Evolutionary conservation across 1,140 invertebrate genomes (phyloP).

Genomic region (Ylistrum balloti): DNA sequence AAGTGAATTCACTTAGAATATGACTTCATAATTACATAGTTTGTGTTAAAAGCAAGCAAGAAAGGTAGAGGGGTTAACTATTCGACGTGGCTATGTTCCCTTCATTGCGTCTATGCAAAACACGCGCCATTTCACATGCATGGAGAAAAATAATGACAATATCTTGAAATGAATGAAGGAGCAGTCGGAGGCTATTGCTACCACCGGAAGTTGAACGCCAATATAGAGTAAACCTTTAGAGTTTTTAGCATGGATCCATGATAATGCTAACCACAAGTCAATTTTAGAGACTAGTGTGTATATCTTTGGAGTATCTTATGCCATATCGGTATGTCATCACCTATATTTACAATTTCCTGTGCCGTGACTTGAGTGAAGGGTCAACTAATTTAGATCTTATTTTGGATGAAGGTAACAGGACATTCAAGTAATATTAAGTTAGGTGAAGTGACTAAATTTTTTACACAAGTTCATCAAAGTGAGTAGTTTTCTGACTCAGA

Average conservation of each 20-base stretch:
- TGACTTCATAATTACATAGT: constrained; percentile 12
- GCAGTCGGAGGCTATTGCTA: not conserved
- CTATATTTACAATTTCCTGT: not conserved
- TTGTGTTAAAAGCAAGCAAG: not conserved
- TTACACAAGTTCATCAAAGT: no score
- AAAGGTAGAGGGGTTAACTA: not conserved
- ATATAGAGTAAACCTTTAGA: not conserved
- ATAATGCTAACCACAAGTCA: not conserved
- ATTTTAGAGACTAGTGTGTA: not conserved
- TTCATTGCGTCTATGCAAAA: not conserved
- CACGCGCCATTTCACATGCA: constrained; percentile 23
- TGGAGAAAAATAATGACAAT: not conserved
- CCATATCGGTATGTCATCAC: constrained; percentile 14
- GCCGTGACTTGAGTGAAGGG: not conserved
- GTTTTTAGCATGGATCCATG: not conserved
- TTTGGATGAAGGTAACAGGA: not conserved
- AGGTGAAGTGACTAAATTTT: not conserved
- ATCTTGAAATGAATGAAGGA: not conserved
- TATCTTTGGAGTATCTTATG: not conserved
- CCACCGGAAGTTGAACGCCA: not conserved
- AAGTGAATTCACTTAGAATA: constrained; percentile 24
- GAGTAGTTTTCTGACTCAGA: no score
- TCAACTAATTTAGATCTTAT: not conserved
- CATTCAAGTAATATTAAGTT: not conserved
- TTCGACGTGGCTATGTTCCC: not conserved